Percentiles rank a stretch among this genome's conserved stretches.
phyloP scores from a whole-genome alignment of 2,888 invertebrate genomes.

The Artemia sp. region DNA sequence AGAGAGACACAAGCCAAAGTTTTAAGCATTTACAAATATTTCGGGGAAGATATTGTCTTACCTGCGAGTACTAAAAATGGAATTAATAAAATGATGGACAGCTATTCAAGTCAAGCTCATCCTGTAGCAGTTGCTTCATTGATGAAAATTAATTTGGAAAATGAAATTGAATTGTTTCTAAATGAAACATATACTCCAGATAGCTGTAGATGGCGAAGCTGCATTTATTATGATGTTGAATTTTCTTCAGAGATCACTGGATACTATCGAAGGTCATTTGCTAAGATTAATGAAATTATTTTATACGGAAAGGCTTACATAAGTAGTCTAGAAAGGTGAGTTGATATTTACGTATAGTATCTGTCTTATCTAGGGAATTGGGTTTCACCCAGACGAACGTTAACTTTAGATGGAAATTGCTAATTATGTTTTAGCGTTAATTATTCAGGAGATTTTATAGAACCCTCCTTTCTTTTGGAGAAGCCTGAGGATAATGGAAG shows the following conservation, averaged over 20 bases:
- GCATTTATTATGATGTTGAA: neutral
- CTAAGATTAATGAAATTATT: neutral
- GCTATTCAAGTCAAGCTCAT: neutral
- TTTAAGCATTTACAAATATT: neutral
- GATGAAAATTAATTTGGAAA: neutral
- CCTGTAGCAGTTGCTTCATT: neutral
- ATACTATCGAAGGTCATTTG: neutral
- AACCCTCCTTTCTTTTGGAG: too few relatives aligned
- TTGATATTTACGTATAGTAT: too few relatives aligned
- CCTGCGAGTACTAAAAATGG: neutral
- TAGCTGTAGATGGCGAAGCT: neutral
- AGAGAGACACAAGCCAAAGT: neutral
- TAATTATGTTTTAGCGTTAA: too few relatives aligned
- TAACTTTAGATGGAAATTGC: too few relatives aligned
- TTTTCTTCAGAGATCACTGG: neutral
- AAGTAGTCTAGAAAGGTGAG: too few relatives aligned
- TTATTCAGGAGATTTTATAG: too few relatives aligned
- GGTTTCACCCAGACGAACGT: too few relatives aligned
- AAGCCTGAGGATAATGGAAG: too few relatives aligned
- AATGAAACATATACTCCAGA: neutral
- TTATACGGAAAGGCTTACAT: too few relatives aligned
- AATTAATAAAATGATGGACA: neutral
- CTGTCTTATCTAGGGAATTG: too few relatives aligned
- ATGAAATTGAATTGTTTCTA: neutral
- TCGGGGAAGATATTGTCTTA: neutral